Evolutionary conservation across 2,797 vertebrate genomes (phyloP), one percentile per base, ranked within the genome.

Genomic region (Varecia variegata): DNA sequence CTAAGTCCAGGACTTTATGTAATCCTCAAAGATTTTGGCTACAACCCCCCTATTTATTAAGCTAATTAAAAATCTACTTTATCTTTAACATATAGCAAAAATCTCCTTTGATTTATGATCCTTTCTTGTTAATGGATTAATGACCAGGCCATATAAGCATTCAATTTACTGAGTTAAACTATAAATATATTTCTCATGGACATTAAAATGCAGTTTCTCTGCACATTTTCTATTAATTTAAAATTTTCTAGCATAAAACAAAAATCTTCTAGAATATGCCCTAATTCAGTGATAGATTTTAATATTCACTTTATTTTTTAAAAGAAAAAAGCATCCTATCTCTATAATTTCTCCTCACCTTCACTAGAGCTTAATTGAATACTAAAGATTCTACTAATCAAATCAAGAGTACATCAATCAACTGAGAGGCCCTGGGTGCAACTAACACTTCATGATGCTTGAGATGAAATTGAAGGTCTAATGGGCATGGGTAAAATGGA

Each of bases 51-150:
- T 94, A 62, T 90, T 60, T 83, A 87, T 94, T 96, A 90, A 93
- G 21, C 14, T 81, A 70, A 92, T 89, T 92, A 90, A 92, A 91
- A 90, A 88, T 43, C 45, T 3, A 80, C 43, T 73, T 88, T 74
- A 76, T 82, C 74, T 92, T 92, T 76, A 95, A 90, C 85, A 38
- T 12, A 76, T 45, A 86, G 23, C 11, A 90, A 88, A 95, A 84
- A 92, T 80, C 21, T 43, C 27, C 7, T 83, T 77, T 94, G 82
- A 96, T 84, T 93, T 93, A 88, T 84, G 12, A 80, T 79, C 17
- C n/a, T 12, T 93, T 90, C 40, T 96, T 86, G 5, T 62, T 83
- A 93, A 71, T 70, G 15, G 56, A 88, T 90, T 94, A 80, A 92
- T 87, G 65, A 80, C 65, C 43, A 84, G 52, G 11, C 30, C 43